Evolutionary conservation across 2,797 vertebrate genomes (phyloP).

Genomic region (Meda fulgida): DNA sequence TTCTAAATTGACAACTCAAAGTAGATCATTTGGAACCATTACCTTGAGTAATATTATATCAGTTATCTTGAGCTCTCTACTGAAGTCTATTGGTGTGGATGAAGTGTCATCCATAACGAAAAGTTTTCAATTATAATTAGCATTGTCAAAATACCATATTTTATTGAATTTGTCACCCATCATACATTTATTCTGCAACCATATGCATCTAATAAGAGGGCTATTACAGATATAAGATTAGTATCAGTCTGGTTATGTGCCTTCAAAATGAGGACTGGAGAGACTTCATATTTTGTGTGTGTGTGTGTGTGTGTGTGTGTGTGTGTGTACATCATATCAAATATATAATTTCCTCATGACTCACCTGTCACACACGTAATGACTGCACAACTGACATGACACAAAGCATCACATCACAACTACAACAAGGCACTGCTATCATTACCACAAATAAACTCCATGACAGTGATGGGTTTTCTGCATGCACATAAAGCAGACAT

Average conservation of each 20-base stretch:
- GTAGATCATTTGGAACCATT: no score
- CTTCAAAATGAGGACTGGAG: neutral
- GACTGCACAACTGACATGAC: conserved; percentile 22
- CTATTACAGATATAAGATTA: neutral
- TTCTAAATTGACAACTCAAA: no score
- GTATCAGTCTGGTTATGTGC: neutral
- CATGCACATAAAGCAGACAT: conserved; percentile 7
- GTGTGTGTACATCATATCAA: neutral
- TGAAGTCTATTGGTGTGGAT: neutral
- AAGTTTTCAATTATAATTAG: no score
- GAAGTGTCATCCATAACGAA: neutral
- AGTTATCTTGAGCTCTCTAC: no score
- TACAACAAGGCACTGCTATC: neutral
- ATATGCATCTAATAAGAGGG: neutral
- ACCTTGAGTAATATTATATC: no score
- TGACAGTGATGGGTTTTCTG: conserved; percentile 29
- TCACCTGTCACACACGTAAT: conserved; percentile 28
- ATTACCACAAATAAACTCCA: neutral
- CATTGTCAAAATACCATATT: neutral
- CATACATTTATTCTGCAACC: neutral
- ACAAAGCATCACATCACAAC: conserved; percentile 35
- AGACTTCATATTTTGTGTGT: neutral
- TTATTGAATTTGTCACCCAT: neutral
- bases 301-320: neutral
- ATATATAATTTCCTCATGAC: conserved; percentile 1